These are phyloP conservation scores for Dipus sagitta DNA, from an alignment of 2,797 vertebrate genomes.

Conservation along the genomic window DNA sequence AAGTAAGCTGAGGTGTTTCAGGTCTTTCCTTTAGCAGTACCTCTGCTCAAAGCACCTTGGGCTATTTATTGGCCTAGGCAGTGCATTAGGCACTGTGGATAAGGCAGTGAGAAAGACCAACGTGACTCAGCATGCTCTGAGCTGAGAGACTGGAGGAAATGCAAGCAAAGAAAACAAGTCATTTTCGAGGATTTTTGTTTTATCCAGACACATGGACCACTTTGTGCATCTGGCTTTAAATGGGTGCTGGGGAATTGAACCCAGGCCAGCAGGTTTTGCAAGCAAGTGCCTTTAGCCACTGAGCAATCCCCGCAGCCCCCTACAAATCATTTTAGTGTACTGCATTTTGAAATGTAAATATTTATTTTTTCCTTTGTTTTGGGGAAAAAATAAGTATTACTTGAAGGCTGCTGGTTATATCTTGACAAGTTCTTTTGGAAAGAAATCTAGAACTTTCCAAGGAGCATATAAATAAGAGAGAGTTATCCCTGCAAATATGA, in stretches of 20 bases:
- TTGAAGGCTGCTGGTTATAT: background rate
- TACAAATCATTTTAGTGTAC: background rate
- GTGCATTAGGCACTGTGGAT: background rate
- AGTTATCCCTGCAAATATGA: background rate
- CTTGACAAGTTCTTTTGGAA: background rate
- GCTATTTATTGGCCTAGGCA: background rate
- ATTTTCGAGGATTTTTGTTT: background rate
- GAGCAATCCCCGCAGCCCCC: no score
- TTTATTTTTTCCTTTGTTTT: constrained; percentile 42
- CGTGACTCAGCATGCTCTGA: background rate
- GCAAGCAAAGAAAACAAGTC: background rate
- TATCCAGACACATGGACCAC: no score
- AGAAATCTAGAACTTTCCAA: background rate
- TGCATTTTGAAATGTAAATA: background rate
- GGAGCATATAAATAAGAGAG: background rate
- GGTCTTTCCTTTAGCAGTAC: background rate
- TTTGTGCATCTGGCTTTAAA: no score
- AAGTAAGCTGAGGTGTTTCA: background rate
- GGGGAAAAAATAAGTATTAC: background rate
- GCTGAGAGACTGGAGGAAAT: background rate
- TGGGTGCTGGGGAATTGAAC: no score
- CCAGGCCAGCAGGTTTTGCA: no score
- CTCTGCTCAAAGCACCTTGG: background rate
- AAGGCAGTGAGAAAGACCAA: background rate
- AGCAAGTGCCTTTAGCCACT: no score